Evolutionary conservation across 2,888 invertebrate genomes (phyloP).

Genomic region (Punctoribates punctum): DNA sequence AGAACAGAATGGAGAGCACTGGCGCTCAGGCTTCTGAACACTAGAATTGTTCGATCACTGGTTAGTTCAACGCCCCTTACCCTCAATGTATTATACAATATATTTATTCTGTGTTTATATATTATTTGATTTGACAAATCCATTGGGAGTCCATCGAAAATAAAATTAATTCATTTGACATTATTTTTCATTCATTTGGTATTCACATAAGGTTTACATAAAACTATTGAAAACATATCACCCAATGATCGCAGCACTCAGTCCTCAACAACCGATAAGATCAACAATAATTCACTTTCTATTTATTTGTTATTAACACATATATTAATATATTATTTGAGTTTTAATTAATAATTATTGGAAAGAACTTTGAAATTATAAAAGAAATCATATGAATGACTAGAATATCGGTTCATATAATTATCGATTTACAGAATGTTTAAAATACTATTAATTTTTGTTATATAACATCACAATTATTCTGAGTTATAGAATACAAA

Average conservation of each 20-base stretch:
- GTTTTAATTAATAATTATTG: neutral
- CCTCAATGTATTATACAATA: slow-evolving; percentile 1
- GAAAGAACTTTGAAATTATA: no score
- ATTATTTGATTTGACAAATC: slow-evolving; percentile 19
- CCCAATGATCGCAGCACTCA: slow-evolving; percentile 6
- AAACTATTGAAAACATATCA: slow-evolving; percentile 18
- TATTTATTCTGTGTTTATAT: neutral
- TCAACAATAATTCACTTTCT: neutral
- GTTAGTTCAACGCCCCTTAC: slow-evolving; percentile 21
- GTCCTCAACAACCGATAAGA: neutral
- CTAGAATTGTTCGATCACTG: slow-evolving; percentile 14
- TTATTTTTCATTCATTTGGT: neutral
- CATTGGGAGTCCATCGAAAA: slow-evolving; percentile 7
- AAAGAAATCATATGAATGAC: no score
- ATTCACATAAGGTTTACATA: slow-evolving; percentile 6
- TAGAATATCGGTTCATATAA: no score
- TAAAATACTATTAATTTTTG: neutral
- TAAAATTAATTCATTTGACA: slow-evolving; percentile 12
- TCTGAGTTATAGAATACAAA: neutral
- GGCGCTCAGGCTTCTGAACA: neutral
- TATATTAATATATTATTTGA: neutral
- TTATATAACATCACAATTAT: neutral
- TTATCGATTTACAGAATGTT: neutral
- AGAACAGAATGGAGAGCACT: neutral
- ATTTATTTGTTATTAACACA: neutral